Conservation (phyloP, 2,797 vertebrate genomes). For the Gorsachius magnificus region DNA sequence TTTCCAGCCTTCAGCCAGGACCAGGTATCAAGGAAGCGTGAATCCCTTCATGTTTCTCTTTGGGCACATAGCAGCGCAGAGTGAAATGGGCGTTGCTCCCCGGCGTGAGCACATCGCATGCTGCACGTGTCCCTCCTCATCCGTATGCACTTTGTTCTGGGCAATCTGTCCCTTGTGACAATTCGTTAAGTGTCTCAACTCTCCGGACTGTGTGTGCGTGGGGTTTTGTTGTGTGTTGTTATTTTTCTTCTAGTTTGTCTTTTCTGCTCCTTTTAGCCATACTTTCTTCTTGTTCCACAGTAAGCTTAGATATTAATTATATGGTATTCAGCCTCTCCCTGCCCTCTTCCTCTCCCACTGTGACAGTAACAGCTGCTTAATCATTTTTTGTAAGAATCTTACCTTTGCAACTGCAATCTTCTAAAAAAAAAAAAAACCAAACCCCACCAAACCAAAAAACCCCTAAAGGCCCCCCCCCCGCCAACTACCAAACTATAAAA, state of each 20-base stretch:
- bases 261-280: background rate
- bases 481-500: background rate
- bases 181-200: background rate
- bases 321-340: background rate
- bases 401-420: background rate
- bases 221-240: background rate
- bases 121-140: background rate
- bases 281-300: background rate
- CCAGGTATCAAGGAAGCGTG: rapidly evolving
- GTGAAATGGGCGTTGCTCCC: background rate
- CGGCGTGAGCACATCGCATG: rapidly evolving
- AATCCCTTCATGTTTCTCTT: background rate
- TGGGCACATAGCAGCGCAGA: rapidly evolving
- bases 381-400: background rate
- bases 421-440: background rate
- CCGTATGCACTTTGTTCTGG: background rate
- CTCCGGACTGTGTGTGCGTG: too few species aligned
- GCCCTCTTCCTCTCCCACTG: background rate
- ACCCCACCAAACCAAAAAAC: background rate
- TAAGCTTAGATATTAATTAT: background rate
- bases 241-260: background rate
- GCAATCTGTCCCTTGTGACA: background rate
- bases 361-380: background rate
- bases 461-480: background rate
- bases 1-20: background rate